Evolutionary conservation across 1,140 invertebrate genomes (phyloP).

Genomic region (Drosophila lacertosa): DNA sequence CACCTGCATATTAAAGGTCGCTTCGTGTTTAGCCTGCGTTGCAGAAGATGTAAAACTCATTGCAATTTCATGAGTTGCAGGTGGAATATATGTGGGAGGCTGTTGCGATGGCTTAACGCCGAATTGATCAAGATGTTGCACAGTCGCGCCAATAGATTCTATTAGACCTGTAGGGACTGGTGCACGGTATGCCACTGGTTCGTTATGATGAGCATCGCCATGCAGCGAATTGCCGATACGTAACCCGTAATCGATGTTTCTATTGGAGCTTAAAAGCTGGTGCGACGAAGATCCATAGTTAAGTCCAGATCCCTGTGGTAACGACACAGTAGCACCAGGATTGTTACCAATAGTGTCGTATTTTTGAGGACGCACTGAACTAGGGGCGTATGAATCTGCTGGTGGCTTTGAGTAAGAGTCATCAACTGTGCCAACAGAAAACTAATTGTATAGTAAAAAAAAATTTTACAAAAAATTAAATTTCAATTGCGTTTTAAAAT

Average conservation of each 20-base stretch:
- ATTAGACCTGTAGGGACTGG: slow-evolving; percentile 88
- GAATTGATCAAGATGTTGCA: slow-evolving; percentile 84
- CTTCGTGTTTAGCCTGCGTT: slow-evolving; percentile 41
- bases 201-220: slow-evolving; percentile 85
- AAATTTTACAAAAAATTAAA: no score
- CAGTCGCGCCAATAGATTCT: slow-evolving; percentile 86
- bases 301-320: slow-evolving; percentile 13
- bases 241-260: slow-evolving; percentile 74
- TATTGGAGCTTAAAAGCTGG: slow-evolving; percentile 59
- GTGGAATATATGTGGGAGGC: slow-evolving; percentile 87
- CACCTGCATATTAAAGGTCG: slow-evolving; percentile 40
- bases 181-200: slow-evolving; percentile 88
- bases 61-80: slow-evolving; percentile 86
- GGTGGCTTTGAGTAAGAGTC: slow-evolving; percentile 72
- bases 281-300: slow-evolving; percentile 52
- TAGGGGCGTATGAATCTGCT: slow-evolving; percentile 65
- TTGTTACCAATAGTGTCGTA: slow-evolving; percentile 52
- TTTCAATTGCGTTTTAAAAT: no score
- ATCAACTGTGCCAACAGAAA: slow-evolving; percentile 56
- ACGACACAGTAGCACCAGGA: slow-evolving; percentile 21
- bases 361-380: slow-evolving; percentile 59
- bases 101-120: slow-evolving; percentile 78
- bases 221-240: slow-evolving; percentile 72
- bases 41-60: slow-evolving; percentile 46
- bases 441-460: slow-evolving; percentile 12